Evolutionary conservation across 2,797 vertebrate genomes (phyloP), one percentile per base, ranked within the genome.

Genomic region (Streptopelia turtur): DNA sequence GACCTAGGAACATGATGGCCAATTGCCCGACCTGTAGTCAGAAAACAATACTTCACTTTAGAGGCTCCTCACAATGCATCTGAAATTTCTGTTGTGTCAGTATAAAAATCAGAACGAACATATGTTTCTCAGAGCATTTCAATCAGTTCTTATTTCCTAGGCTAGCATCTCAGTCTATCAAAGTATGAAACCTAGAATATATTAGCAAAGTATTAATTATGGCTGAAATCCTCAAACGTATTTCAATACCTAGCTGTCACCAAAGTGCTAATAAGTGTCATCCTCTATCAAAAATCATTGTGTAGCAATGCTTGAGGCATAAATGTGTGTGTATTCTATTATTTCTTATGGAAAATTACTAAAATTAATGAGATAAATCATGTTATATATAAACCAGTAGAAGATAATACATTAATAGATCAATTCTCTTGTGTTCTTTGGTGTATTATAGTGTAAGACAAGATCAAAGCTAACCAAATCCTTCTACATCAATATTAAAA

Each of bases 141-240:
- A 83, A 23, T 83, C 72, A 75, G 28, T 76, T 82, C 50, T 55
- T 71, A 49, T 81, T 92, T 84, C 20, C 57, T 33, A 63, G 61
- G 57, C 69, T 79, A 37, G 9, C 52, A 72, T 64, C 56, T 75
- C 59, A 56, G 50, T 33, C 59, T 41, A 63, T 63, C 83, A 80
- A 74, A 76, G 60, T 65, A 3, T 20, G 25, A 83, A 78, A 57
- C 27, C 55, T 50, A 69, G 52, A 86, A 89, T 64, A 59, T 37
- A 84, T 79, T 78, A 89, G 45, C 53, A 61, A 92, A 81, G 25
- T 93, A 71, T 79, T 93, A 92, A 93, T 86, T 90, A 79, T 39
- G 59, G 30, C 27, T 87, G 68, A 87, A 55, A 65, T 70, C 27
- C 49, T 89, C 60, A 69, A 74, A 70, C 13, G 28, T 43, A 63